A percentile compares a stretch with the other conserved stretches of the same genome.
These are phyloP conservation scores for Ceratoteleas bidentatus DNA, from an alignment of 1,140 invertebrate species.

Conservation along the genomic window DNA sequence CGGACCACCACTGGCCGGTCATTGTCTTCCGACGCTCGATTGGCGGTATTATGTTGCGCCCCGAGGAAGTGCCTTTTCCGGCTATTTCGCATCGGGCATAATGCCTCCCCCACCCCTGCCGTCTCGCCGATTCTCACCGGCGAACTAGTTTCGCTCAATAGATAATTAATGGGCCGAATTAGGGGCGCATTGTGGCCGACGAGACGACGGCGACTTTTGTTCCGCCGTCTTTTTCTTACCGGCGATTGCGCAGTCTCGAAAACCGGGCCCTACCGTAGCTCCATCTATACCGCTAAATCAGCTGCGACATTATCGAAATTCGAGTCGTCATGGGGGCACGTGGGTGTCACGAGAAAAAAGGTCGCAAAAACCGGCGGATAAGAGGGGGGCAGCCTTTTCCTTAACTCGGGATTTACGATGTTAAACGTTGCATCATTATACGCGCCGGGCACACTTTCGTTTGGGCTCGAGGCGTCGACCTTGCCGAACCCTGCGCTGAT, in stretches of 20 bases:
- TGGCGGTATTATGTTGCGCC: constrained; percentile 58
- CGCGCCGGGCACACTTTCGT: constrained; percentile 63
- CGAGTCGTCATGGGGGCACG: constrained; percentile 28
- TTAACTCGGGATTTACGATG: constrained; percentile 64
- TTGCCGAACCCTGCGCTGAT: constrained; percentile 66
- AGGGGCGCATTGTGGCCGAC: too few relatives aligned
- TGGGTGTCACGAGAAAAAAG: constrained; percentile 45
- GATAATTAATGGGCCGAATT: too few relatives aligned
- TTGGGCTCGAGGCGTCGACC: constrained; percentile 64
- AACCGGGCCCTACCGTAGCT: too few relatives aligned
- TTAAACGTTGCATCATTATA: constrained; percentile 65
- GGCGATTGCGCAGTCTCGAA: too few relatives aligned
- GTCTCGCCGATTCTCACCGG: too few relatives aligned
- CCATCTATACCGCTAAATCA: constrained; percentile 40
- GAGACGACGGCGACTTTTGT: too few relatives aligned
- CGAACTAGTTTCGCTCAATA: too few relatives aligned
- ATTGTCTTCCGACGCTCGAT: constrained; percentile 66
- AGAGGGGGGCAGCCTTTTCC: constrained; percentile 38
- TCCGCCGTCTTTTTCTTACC: too few relatives aligned
- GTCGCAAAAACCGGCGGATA: too few relatives aligned
- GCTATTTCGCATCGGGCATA: constrained; percentile 32
- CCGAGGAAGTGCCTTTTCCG: constrained; percentile 68
- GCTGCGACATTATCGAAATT: constrained; percentile 34
- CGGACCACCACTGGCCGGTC: constrained; percentile 62
- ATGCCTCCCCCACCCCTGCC: background rate